A percentile compares a stretch with the other conserved stretches of the same genome.
Conservation (phyloP, 2,797 vertebrate genomes). For the Pseudomugil gertrudae region DNA sequence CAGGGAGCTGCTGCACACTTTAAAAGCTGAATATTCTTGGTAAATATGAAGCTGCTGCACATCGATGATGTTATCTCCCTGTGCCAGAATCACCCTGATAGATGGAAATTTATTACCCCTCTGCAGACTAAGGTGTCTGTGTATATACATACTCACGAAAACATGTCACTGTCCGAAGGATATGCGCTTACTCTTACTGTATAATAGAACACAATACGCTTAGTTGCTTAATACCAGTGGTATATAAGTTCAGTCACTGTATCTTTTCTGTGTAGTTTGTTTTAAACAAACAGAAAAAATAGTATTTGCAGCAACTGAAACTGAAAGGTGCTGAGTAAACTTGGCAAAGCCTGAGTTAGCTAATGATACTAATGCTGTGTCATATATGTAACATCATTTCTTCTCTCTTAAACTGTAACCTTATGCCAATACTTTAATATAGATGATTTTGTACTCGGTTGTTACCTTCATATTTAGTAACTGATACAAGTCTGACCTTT, state of each 20-base stretch:
- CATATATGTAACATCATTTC: slow-evolving; percentile 20
- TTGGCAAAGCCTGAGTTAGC: background rate
- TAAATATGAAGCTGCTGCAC: slow-evolving; percentile 43
- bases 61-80: slow-evolving; percentile 51
- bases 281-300: background rate
- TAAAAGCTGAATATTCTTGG: slow-evolving; percentile 26
- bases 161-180: slow-evolving; percentile 16
- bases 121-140: slow-evolving; percentile 11
- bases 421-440: slow-evolving; percentile 38
- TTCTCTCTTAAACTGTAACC: slow-evolving; percentile 30
- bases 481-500: background rate
- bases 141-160: slow-evolving; percentile 27
- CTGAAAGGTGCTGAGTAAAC: slow-evolving; percentile 10
- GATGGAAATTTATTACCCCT: slow-evolving; percentile 36
- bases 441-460: slow-evolving; percentile 5
- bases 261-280: background rate
- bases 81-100: slow-evolving; percentile 46
- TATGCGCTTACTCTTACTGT: slow-evolving; percentile 26
- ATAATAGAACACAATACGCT: slow-evolving; percentile 18
- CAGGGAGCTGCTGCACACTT: slow-evolving; percentile 32
- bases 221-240: background rate
- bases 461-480: slow-evolving; percentile 21
- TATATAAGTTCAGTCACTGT: background rate
- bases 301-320: background rate
- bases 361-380: slow-evolving; percentile 13